Base-by-base conservation (phyloP, 2,888 invertebrate genomes). In the Piscicola geometra region DNA sequence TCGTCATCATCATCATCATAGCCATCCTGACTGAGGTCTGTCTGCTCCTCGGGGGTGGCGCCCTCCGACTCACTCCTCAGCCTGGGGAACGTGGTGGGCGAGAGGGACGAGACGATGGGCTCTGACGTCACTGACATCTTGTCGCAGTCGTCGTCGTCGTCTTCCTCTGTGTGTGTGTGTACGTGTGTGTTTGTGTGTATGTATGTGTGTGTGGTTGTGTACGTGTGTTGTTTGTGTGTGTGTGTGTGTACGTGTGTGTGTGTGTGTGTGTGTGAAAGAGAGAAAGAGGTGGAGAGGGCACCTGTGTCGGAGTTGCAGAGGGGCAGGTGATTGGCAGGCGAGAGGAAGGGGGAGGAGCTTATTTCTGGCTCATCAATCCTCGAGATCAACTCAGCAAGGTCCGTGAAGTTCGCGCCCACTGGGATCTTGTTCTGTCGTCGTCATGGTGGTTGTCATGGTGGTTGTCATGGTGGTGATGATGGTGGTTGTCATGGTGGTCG, bases 301-400 rank as follows among this genome's bases (percentile, higher is more conserved):
- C 73, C 73, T 41, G 50, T 69, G 15, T 75, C 76, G 3, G 76
- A 72, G 47, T 68, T 35, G 72, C 64, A 77, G 75, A 18, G 52
- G 56, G 28, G 9, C n/a, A 41, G 47, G 9, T 21, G 21, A 9
- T n/a, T 41, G 3, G 32, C 56, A 15, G 71, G 47, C 12, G 68
- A 9, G 1, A 73, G 52, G 47, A 69, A 33, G 0, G 75, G 15
- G 21, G 75, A 18, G 25, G 67, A 50, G 28, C 47, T 66, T 25
- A 73, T 28, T 18, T 76, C 68, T 1, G 83, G 83, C 47, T 83
- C 81, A 21, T 84, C 83, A 67, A 85, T 85, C 76, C 83, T 82
- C 5, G 84, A 84, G 32, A 85, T 84, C 68, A 84, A 79, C 77
- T 85, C 85, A n/a, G 85, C 85, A 32, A 85, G 82, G 76, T 85